phyloP scores from a whole-genome alignment of 1,140 invertebrate genomes.

The Mylabris phalerata region DNA sequence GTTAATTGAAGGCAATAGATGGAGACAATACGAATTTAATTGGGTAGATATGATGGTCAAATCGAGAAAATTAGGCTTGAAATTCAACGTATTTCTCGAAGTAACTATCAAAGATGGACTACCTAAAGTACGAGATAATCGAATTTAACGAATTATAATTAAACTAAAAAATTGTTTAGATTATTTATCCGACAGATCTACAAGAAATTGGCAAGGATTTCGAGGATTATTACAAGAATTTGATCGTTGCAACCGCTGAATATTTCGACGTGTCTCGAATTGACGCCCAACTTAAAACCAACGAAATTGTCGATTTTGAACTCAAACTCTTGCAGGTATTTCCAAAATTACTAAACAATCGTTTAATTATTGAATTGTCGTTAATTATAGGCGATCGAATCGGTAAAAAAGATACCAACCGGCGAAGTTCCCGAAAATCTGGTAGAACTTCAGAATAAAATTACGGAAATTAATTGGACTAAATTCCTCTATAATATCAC shows the following conservation, averaged over 20 bases:
- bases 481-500: not conserved
- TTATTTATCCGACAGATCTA: not conserved
- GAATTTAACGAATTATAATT: not conserved
- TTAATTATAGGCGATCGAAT: no score
- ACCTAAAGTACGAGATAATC: not conserved
- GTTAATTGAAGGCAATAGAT: conserved; percentile 62
- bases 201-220: not conserved
- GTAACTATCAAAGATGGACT: not conserved
- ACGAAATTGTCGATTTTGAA: no score
- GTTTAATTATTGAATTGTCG: no score
- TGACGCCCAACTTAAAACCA: no score
- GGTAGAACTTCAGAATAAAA: no score
- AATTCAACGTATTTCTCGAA: conserved; percentile 1
- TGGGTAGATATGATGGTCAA: conserved; percentile 74
- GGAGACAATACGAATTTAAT: conserved; percentile 53
- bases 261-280: no score
- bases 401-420: no score
- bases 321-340: no score
- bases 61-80: conserved; percentile 57
- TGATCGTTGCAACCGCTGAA: no score
- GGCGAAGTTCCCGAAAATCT: no score
- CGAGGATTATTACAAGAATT: not conserved
- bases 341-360: no score
- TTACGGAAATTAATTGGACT: not conserved
- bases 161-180: not conserved